phyloP scores from a whole-genome alignment of 2,888 invertebrate genomes.

The Danaus chrysippus region DNA sequence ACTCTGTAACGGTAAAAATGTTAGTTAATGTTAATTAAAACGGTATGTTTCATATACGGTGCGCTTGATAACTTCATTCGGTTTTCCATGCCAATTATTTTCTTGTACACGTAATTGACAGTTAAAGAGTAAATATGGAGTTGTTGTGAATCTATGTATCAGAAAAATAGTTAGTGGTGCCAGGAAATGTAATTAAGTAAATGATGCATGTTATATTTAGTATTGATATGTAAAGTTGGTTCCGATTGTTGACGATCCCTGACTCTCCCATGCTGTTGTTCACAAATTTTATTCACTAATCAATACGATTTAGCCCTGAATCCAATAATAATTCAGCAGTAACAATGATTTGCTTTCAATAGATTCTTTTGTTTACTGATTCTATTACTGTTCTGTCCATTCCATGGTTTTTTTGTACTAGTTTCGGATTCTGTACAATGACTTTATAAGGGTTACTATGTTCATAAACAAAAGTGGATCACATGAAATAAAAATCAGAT shows the following conservation, averaged over 20 bases:
- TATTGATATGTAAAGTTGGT: constrained; percentile 74
- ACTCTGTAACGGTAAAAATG: constrained; percentile 13
- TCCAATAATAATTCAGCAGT: constrained; percentile 60
- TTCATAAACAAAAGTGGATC: background rate
- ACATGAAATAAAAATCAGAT: background rate
- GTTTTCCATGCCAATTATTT: constrained; percentile 72
- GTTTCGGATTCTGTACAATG: too few species aligned
- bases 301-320: constrained; percentile 68
- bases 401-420: too few species aligned
- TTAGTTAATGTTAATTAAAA: constrained; percentile 32
- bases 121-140: constrained; percentile 41
- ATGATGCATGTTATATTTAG: constrained; percentile 76
- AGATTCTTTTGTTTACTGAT: constrained; percentile 28
- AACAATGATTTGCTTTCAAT: constrained; percentile 59
- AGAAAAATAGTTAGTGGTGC: constrained; percentile 41
- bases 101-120: constrained; percentile 65
- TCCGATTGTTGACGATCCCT: constrained; percentile 55
- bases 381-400: background rate
- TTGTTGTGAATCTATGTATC: background rate
- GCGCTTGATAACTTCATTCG: constrained; percentile 58
- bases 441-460: background rate
- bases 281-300: constrained; percentile 68
- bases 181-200: constrained; percentile 75
- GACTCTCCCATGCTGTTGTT: constrained; percentile 61
- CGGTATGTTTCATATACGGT: constrained; percentile 51